Conservation (phyloP, 2,113 vertebrate genomes). For the Cochlearius cochlearius region DNA sequence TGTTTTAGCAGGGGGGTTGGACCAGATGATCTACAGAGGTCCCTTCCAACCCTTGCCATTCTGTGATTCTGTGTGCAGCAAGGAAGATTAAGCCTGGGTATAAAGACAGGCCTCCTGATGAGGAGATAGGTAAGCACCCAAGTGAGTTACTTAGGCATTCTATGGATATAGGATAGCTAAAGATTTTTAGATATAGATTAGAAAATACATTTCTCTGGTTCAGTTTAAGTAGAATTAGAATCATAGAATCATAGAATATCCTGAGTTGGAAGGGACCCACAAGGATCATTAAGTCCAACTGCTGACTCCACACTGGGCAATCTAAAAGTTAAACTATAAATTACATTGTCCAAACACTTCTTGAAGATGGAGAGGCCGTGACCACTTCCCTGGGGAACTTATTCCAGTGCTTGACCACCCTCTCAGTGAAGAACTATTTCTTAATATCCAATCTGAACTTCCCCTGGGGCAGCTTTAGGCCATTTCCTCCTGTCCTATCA, state of each 20-base stretch:
- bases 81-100: not conserved
- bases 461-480: not conserved
- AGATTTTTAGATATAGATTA: not conserved
- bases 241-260: not conserved
- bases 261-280: not conserved
- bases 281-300: not conserved
- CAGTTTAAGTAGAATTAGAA: not conserved
- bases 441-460: not conserved
- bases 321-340: not conserved
- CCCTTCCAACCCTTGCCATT: too few relatives aligned
- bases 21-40: too few relatives aligned
- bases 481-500: not conserved
- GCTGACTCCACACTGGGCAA: not conserved
- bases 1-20: too few relatives aligned
- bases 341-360: not conserved
- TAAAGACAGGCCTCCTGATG: not conserved
- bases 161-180: not conserved
- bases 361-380: not conserved
- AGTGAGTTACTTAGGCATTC: not conserved
- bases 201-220: not conserved
- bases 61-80: not conserved
- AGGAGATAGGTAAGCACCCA: not conserved
- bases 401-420: not conserved
- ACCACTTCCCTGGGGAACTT: not conserved
- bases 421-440: not conserved